Evolutionary conservation across 2,797 vertebrate species (phyloP).

Genomic region (Falco concolor): DNA sequence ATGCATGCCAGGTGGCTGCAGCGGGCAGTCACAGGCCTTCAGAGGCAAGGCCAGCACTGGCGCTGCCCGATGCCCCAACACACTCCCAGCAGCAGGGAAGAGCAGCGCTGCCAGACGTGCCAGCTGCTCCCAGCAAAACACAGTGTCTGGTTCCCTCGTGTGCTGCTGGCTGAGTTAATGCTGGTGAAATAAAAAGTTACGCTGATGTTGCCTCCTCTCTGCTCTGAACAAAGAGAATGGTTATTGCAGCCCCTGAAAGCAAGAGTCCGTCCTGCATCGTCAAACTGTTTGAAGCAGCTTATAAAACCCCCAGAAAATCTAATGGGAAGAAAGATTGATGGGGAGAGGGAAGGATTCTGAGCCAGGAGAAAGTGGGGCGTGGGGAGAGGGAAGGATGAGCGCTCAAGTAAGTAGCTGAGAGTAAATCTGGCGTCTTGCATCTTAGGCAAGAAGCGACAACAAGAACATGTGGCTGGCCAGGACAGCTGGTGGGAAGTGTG

Average conservation of each 20-base stretch:
- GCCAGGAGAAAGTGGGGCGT: not conserved
- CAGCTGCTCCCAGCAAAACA: not conserved
- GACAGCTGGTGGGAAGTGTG: accelerated
- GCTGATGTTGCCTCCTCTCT: not conserved
- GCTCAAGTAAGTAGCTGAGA: too few relatives aligned
- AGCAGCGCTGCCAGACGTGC: accelerated
- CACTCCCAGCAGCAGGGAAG: not conserved
- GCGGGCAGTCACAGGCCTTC: not conserved
- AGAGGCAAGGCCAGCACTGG: not conserved
- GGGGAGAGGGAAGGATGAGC: not conserved
- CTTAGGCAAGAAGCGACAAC: not conserved
- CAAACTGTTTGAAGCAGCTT: not conserved
- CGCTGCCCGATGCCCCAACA: not conserved
- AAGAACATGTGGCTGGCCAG: not conserved
- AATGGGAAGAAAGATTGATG: not conserved
- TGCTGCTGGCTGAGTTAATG: not conserved
- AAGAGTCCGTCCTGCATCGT: not conserved
- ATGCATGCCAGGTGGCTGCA: not conserved
- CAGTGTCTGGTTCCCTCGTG: not conserved
- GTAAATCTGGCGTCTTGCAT: not conserved
- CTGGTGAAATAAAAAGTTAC: not conserved
- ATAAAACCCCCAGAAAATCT: not conserved
- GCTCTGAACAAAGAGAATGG: not conserved
- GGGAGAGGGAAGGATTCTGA: not conserved
- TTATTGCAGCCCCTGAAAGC: not conserved